Percentiles rank a stretch among this genome's conserved stretches.
Conservation (phyloP, 2,113 vertebrate species). For the Elgaria multicarinata region DNA sequence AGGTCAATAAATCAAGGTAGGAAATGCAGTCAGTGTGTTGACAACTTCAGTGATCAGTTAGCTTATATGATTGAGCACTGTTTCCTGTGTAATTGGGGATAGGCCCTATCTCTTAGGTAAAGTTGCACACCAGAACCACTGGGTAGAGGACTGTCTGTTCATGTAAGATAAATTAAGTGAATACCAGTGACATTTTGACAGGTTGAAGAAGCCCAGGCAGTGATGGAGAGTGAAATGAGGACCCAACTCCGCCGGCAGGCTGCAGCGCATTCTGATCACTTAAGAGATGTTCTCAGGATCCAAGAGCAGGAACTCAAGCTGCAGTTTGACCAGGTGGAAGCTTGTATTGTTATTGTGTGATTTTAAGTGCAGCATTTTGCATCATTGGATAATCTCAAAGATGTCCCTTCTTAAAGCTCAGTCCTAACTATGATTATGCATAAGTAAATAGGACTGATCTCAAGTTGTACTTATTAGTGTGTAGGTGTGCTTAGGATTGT, state of each 20-base stretch:
- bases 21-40: not conserved
- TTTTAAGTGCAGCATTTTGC: not conserved
- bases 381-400: not conserved
- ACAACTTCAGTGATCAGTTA: not conserved
- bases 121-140: not conserved
- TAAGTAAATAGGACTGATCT: not conserved
- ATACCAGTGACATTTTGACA: conserved; percentile 36
- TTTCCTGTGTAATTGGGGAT: not conserved
- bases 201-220: conserved; percentile 90
- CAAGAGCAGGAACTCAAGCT: conserved; percentile 91
- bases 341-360: accelerated
- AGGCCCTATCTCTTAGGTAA: not conserved
- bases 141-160: not conserved
- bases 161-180: not conserved
- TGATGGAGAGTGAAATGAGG: conserved; percentile 97
- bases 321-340: conserved; percentile 88
- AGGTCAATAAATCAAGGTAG: not conserved
- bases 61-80: not conserved
- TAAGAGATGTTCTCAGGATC: conserved; percentile 90
- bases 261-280: conserved; percentile 94
- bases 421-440: not conserved
- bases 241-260: conserved; percentile 96
- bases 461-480: not conserved
- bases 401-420: not conserved
- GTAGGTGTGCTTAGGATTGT: not conserved